Evolutionary conservation across 2,888 invertebrate genomes (phyloP).

Genomic region (Mythimna lalbum): DNA sequence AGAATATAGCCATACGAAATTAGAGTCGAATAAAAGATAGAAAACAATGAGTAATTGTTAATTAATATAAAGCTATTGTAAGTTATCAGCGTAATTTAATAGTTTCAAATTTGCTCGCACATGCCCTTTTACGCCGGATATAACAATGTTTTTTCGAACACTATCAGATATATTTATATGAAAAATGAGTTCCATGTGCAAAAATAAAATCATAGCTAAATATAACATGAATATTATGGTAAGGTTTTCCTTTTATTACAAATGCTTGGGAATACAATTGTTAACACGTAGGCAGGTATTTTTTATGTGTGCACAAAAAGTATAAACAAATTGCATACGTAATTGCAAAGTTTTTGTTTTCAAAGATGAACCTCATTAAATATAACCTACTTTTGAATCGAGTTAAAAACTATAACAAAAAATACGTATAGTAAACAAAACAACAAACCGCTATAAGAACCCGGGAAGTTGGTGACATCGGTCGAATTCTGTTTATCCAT

Average conservation of each 20-base stretch:
- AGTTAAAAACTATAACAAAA: background rate
- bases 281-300: constrained; percentile 1
- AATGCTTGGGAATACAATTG: background rate
- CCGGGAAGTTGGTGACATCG: constrained; percentile 81
- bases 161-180: constrained; percentile 19
- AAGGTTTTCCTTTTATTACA: background rate
- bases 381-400: background rate
- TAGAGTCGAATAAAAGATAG: constrained; percentile 6
- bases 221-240: background rate
- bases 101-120: constrained; percentile 55
- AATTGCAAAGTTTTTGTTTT: background rate
- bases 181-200: constrained; percentile 11
- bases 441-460: constrained; percentile 81
- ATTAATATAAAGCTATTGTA: constrained; percentile 18
- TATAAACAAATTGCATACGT: constrained; percentile 9
- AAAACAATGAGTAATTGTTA: constrained; percentile 23
- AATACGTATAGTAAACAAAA: constrained; percentile 45
- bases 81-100: constrained; percentile 53
- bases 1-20: constrained; percentile 19
- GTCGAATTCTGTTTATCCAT: constrained; percentile 88
- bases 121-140: constrained; percentile 45
- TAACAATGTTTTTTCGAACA: constrained; percentile 24
- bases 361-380: background rate
- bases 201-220: background rate
- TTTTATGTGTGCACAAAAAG: constrained; percentile 3